Evolutionary conservation across 1,140 invertebrate species (phyloP).

Genomic region (Platorchestia sp.): DNA sequence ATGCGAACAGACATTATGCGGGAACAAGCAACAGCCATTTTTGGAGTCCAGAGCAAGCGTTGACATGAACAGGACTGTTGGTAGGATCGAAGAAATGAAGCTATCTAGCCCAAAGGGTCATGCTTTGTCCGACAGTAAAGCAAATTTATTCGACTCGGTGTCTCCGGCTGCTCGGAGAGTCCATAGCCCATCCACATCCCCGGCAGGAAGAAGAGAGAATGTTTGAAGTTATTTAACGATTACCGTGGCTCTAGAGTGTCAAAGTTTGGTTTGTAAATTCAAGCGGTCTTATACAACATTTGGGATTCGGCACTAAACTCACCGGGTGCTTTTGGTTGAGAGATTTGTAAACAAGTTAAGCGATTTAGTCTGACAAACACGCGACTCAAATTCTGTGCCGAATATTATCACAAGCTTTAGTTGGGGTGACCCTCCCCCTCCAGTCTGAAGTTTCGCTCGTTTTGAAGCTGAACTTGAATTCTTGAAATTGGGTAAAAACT

Average conservation of each 20-base stretch:
- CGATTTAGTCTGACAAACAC: neutral
- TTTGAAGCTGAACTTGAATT: neutral
- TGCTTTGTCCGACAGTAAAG: neutral
- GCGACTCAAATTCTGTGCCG: neutral
- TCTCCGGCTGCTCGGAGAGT: neutral
- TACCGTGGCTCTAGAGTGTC: neutral
- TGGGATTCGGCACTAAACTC: neutral
- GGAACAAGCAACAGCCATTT: neutral
- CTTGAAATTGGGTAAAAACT: neutral
- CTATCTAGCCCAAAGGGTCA: neutral
- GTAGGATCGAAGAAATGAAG: conserved; percentile 1
- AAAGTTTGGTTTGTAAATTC: conserved; percentile 30
- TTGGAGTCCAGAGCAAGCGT: neutral
- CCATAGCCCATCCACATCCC: neutral
- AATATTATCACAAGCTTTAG: neutral
- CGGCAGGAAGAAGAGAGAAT: neutral
- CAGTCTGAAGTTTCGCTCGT: neutral
- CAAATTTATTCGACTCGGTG: neutral
- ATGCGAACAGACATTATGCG: neutral
- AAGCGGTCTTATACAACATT: neutral
- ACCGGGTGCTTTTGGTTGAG: neutral
- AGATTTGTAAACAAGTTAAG: conserved; percentile 17
- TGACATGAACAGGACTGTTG: conserved; percentile 12
- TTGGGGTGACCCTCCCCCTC: neutral
- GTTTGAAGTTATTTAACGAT: conserved; percentile 22